Base-by-base conservation (phyloP, 2,888 invertebrate genomes). In the Carpatolechia fugitivella region DNA sequence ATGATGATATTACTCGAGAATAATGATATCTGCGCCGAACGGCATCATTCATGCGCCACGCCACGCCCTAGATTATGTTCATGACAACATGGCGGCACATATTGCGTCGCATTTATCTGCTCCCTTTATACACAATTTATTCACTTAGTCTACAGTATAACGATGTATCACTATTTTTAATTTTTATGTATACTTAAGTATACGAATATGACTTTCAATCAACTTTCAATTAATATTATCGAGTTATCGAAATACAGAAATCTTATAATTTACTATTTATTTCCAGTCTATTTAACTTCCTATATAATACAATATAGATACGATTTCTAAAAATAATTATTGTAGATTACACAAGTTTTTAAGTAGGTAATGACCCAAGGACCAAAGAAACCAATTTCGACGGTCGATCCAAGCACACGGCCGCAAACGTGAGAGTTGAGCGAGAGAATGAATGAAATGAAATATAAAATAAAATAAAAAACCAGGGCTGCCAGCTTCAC, bases 11-110 rank as follows among this genome's bases (percentile, higher is more conserved):
- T 66, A 74, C 74, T 74, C 74, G 73, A 66, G 67, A 64, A 62
- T 66, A 61, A 64, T 65, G 65, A 70, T 75, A 24, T 41, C 73
- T 69, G 70, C 69, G 70, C 65, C 66, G 56, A 65, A 64, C 70
- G 69, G 68, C 70, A n/a, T n/a, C n/a, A n/a, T 70, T 70, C 68
- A 69, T 63, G 69, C 68, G 78, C 83, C 85, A 85, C 87, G 80
- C 83, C 82, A n/a, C n/a, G n/a, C n/a, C n/a, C n/a, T n/a, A n/a
- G n/a, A n/a, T 72, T 78, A 74, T 13, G 7, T 49, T 20, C 49
- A 64, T 66, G 70, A 76, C 77, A 86, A 88, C 78, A 88, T 88
- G 88, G 88, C 86, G 82, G 56, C 40, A 49, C 35, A 52, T 46
- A 16, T 44, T 54, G 36, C 70, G 74, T 66, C 61, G 66, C 67